Evolutionary conservation across 1,140 invertebrate genomes (phyloP).

Genomic region (Caenorhabditis briggsae): DNA sequence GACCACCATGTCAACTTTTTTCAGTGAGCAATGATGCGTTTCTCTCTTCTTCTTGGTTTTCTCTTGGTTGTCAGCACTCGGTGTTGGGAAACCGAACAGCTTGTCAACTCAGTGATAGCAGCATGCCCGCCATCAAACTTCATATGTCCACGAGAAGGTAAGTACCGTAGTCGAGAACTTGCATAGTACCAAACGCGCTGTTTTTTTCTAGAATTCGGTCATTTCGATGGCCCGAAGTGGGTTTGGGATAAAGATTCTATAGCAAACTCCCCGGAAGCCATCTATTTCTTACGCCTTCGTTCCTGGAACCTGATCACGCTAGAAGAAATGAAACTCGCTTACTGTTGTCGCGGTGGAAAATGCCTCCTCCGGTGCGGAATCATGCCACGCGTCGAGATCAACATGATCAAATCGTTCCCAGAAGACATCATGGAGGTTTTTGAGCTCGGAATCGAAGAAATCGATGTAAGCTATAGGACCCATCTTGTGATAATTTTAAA

Average conservation of each 20-base stretch:
- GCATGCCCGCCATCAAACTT: neutral
- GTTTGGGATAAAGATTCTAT: conserved; percentile 9
- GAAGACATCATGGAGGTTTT: neutral
- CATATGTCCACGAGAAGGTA: neutral
- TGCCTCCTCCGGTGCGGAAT: too few relatives aligned
- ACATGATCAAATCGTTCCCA: neutral
- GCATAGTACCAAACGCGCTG: too few relatives aligned
- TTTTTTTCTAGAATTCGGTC: neutral
- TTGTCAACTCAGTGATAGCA: neutral
- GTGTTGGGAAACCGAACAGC: neutral
- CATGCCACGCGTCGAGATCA: too few relatives aligned
- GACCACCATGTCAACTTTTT: neutral
- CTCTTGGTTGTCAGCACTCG: neutral
- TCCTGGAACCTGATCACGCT: too few relatives aligned
- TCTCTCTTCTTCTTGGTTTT: neutral
- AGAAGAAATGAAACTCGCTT: too few relatives aligned
- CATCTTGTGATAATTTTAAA: too few relatives aligned
- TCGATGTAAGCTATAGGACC: neutral
- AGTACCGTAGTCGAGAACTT: neutral
- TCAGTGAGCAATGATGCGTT: neutral
- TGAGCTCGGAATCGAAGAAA: neutral
- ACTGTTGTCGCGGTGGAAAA: too few relatives aligned
- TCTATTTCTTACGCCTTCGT: too few relatives aligned
- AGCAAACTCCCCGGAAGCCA: neutral
- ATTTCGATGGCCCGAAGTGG: neutral